Evolutionary conservation across 2,888 invertebrate species (phyloP), one percentile per base, ranked within the genome.

Genomic region (Drosophila macrospina): DNA sequence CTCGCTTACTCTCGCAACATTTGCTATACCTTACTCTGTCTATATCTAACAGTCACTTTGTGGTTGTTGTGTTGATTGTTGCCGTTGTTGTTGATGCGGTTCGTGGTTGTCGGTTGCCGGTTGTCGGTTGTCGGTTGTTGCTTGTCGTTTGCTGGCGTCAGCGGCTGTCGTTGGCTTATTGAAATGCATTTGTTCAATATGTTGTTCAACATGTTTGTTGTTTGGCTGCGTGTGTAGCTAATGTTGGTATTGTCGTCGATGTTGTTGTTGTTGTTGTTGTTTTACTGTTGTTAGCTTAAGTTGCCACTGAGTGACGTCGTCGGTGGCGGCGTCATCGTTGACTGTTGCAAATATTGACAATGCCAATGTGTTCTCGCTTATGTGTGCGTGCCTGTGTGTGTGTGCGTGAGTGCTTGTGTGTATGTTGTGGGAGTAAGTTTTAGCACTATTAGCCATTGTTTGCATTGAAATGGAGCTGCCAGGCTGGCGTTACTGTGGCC

Each of bases 381-480:
- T 0, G 28, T 6, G 28, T 28, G 28, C 8, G 28, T 28, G 28
- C n/a, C 11, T 5, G 41, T 37, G 50, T 42, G 63, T 41, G 34
- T 57, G 37, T 59, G 63, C 32, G 26, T 48, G 57, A 51, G 48
- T 42, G 57, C 63, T 50, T 13, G 61, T 48, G 41, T 39, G 71
- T 41, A n/a, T 65, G 47, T 69, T 69, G 86, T 72, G 83, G 86
- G 80, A 83, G 86, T 83, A 83, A 86, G 83, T 83, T 83, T 86
- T 83, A 86, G 86, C 83, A 83, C 83, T 83, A 86, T 83, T 83
- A 86, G 86, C 83, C 48, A 86, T 83, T 83, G 83, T 83, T 83
- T 83, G 83, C 76, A 69, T 80, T 84, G 83, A 86, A 84, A 86
- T 78, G 83, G 78, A 84, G 80, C 80, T 80, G 71, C 37, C 65